Conservation (phyloP, 2,797 vertebrate genomes). For the Octomys mimax region DNA sequence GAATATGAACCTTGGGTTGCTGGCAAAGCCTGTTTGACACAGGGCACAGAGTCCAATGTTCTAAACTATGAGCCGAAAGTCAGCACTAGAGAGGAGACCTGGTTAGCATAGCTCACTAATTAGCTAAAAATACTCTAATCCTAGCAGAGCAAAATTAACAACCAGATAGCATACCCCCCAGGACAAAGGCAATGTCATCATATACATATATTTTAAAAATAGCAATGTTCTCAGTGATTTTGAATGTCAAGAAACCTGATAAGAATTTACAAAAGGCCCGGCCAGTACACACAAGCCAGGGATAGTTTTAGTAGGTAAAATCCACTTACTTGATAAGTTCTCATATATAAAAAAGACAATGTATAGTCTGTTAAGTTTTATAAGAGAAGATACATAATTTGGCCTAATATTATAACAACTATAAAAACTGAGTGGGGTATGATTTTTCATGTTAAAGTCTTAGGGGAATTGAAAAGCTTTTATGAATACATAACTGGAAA, state of each 20-base stretch:
- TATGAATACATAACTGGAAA: conserved; percentile 81
- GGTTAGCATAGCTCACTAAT: neutral
- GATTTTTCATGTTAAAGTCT: conserved; percentile 75
- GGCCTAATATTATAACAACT: conserved; percentile 74
- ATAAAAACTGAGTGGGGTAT: conserved; percentile 71
- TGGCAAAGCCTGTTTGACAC: neutral
- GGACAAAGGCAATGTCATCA: neutral
- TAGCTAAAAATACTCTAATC: neutral
- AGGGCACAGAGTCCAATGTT: neutral
- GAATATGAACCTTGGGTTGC: neutral
- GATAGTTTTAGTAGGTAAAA: conserved; percentile 37
- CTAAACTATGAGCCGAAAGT: neutral
- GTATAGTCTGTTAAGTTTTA: conserved; percentile 22
- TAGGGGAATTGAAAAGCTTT: conserved; percentile 67
- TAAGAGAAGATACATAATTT: conserved; percentile 77
- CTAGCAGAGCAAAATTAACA: conserved; percentile 5
- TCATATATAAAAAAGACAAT: conserved; percentile 20
- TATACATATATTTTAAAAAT: neutral
- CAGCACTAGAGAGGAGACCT: neutral
- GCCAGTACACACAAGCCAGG: neutral
- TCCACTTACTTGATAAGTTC: conserved; percentile 58
- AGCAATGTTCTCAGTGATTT: conserved; percentile 38
- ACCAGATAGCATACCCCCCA: neutral
- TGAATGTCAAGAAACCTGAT: conserved; percentile 28
- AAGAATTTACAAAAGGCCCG: conserved; percentile 35